A percentile compares a stretch with the other conserved stretches of the same genome.
phyloP scores from a whole-genome alignment of 2,113 vertebrate genomes.

The Hippotragus niger region DNA sequence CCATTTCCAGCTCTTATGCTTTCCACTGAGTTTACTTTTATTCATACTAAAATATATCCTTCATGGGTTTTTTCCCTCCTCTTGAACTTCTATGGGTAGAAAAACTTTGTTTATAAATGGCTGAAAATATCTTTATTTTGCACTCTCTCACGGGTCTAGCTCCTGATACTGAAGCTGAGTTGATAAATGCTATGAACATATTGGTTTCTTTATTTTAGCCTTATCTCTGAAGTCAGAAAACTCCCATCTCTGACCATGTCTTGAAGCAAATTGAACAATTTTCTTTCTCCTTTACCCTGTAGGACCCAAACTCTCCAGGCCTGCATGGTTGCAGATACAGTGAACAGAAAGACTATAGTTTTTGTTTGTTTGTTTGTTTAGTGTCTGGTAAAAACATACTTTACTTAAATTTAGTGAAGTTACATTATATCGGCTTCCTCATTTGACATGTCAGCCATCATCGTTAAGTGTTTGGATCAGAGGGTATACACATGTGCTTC shows the following conservation, averaged over 20 bases:
- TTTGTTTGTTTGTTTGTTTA: neutral
- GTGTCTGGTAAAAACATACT: neutral
- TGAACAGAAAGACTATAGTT: neutral
- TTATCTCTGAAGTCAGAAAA: neutral
- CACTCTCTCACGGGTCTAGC: neutral
- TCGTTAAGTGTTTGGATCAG: neutral
- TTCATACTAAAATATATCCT: neutral
- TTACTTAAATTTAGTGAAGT: neutral
- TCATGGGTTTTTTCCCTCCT: neutral
- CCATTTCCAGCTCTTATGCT: neutral
- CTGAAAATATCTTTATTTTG: neutral
- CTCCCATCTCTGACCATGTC: neutral
- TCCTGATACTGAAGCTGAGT: neutral
- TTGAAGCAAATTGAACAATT: conserved; percentile 7
- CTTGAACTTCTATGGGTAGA: neutral
- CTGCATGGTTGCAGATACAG: neutral
- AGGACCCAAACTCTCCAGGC: neutral
- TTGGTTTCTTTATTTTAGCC: neutral
- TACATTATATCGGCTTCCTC: neutral
- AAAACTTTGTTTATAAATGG: neutral
- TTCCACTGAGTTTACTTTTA: neutral
- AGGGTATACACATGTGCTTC: neutral
- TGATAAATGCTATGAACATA: neutral
- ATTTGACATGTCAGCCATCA: neutral
- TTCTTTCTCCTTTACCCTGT: neutral